A percentile compares a stretch with the other conserved stretches of the same genome.
Evolutionary conservation across 2,797 vertebrate species (phyloP).

Genomic region (Ciconia nigra): DNA sequence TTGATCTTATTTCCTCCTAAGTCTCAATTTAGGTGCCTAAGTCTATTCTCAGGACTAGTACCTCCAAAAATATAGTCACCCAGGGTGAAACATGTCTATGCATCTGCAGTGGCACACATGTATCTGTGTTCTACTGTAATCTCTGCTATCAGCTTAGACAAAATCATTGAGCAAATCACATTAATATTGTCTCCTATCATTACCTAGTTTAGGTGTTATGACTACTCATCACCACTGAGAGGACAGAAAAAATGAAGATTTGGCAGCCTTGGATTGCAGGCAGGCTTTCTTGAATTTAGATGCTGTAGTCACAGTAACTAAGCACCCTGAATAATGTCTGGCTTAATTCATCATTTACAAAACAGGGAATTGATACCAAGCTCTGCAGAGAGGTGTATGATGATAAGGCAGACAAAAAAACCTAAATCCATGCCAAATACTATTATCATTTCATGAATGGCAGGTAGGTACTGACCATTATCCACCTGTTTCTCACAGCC

Average conservation of each 20-base stretch:
- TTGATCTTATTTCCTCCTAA: not conserved
- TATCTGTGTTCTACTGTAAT: not conserved
- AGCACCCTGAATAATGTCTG: not conserved
- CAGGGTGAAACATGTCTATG: not conserved
- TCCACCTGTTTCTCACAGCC: not conserved
- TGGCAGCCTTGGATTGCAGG: slow-evolving; percentile 1
- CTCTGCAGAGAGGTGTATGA: not conserved
- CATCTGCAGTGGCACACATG: not conserved
- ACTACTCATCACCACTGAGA: slow-evolving; percentile 18
- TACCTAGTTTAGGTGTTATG: slow-evolving; percentile 45
- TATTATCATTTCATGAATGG: not conserved
- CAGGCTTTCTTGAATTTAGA: slow-evolving; percentile 30
- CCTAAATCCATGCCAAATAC: not conserved
- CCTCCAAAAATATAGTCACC: not conserved
- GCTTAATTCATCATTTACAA: not conserved
- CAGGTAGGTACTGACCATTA: not conserved
- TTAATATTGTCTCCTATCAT: not conserved
- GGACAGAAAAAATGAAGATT: slow-evolving; percentile 18
- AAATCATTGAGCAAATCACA: slow-evolving; percentile 31
- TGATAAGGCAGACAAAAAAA: not conserved
- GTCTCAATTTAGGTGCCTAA: not conserved
- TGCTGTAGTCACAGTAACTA: slow-evolving; percentile 6
- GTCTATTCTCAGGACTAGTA: not conserved
- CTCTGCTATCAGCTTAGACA: not conserved
- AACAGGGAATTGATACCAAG: not conserved